Evolutionary conservation across 2,113 vertebrate genomes (phyloP), one percentile per base, ranked within the genome.

Genomic region (Eonycteris spelaea): DNA sequence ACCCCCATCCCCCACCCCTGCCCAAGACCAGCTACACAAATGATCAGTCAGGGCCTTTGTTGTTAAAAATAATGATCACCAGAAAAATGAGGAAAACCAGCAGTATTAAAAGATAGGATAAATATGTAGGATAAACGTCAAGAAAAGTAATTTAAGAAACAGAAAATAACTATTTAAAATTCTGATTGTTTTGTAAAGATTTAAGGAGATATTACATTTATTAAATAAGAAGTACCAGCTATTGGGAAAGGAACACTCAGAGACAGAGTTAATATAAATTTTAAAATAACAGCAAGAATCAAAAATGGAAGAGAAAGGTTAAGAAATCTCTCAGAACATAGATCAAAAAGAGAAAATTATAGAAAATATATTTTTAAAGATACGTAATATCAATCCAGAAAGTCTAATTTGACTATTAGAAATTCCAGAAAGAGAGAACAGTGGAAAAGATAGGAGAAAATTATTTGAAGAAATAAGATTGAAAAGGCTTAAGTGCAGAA

Each of bases 381-480:
- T 57, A 78, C 71, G 10, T 21, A 30, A 2, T 83, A 70, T 45
- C 48, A 63, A 51, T 83, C 51, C 6, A 61, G 75, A 88, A 92
- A 22, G 3, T 57, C 77, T 86, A 43, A 82, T 74, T 83, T 90
- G 53, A 78, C 61, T 53, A 8, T 28, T 68, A 18, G 70, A 21
- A 90, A 92, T 67, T 90, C 40, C 65, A 68, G 68, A 53, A 80
- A 86, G 57, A 90, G 35, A 53, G 28, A 91, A 91, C n/a, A 51
- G 22, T 79, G 38, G 65, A 38, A 94, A 88, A 26, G 11, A 59
- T 74, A 13, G 28, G 57, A 89, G 35, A 21, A n/a, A 67, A 33
- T 77, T 51, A 65, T 70, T 91, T 48, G 24, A 67, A 85, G 48
- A 86, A 91, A 63, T 33, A 80, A 71, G 74, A 30, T 63, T 38